Evolutionary conservation across 1,140 invertebrate species (phyloP).

Genomic region (Saccostrea glomerata): DNA sequence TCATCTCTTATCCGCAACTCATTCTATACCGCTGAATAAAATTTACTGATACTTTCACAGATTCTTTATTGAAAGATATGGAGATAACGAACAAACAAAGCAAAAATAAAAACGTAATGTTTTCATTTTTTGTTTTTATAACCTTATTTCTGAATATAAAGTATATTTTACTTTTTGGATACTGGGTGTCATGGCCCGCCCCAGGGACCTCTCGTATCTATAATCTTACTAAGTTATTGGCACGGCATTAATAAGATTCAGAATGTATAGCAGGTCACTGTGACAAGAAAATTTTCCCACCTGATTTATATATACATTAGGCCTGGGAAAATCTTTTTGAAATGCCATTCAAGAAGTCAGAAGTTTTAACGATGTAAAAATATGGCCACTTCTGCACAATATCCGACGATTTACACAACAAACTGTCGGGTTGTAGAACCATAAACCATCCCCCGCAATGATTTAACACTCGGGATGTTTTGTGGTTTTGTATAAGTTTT

Average conservation of each 20-base stretch:
- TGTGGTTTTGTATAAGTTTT: not conserved
- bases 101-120: no score
- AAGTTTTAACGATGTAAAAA: slow-evolving; percentile 4
- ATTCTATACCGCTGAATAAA: no score
- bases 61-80: no score
- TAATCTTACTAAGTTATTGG: slow-evolving; percentile 28
- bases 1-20: no score
- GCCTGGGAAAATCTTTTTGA: slow-evolving; percentile 5
- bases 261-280: not conserved
- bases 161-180: no score
- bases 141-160: no score
- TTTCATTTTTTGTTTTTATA: no score
- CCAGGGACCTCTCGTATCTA: not conserved
- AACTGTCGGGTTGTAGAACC: not conserved
- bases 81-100: no score
- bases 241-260: slow-evolving; percentile 31
- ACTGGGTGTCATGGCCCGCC: not conserved
- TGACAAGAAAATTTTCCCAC: slow-evolving; percentile 33
- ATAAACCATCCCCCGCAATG: slow-evolving; percentile 6
- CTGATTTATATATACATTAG: not conserved
- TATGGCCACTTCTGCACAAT: slow-evolving; percentile 22
- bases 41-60: no score
- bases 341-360: slow-evolving; percentile 18
- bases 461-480: not conserved
- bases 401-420: slow-evolving; percentile 1